Evolutionary conservation across 2,888 invertebrate genomes (phyloP).

Genomic region (Pterobdella sp.): DNA sequence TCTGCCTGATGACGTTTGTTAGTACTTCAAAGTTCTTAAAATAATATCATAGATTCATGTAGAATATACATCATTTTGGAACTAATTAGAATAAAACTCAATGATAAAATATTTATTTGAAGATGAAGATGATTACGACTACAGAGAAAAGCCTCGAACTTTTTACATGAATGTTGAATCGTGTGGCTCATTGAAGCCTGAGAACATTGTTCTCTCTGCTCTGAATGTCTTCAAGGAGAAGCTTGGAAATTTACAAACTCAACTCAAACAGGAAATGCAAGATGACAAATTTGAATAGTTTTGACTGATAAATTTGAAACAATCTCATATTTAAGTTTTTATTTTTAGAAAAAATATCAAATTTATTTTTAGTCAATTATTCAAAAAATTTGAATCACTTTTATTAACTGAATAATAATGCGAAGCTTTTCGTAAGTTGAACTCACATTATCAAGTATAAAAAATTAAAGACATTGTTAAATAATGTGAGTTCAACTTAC

Average conservation of each 20-base stretch:
- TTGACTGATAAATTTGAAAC: no score
- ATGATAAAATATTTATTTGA: conserved; percentile 32
- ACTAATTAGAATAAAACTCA: not conserved
- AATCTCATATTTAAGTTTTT: no score
- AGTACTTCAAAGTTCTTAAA: no score
- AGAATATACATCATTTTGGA: not conserved
- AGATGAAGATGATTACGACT: conserved; percentile 85
- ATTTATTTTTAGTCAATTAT: no score
- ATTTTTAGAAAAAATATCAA: no score
- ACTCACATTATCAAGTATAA: no score
- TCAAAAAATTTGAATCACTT: no score
- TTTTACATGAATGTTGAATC: conserved; percentile 95
- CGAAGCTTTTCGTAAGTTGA: no score
- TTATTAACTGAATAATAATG: no score
- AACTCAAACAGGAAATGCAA: conserved; percentile 51
- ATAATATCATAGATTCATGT: not conserved
- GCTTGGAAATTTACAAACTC: conserved; percentile 79
- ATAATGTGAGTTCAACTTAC: no score
- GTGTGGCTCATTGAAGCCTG: conserved; percentile 83
- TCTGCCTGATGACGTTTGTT: conserved; percentile 63
- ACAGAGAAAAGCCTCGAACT: conserved; percentile 90
- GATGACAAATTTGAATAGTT: conserved; percentile 39
- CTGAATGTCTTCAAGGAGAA: conserved; percentile 87
- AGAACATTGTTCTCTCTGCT: conserved; percentile 92
- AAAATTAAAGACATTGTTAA: no score